Percentiles rank a stretch among this genome's conserved stretches.
phyloP scores from a whole-genome alignment of 2,113 vertebrate species.

The Callorhinus ursinus region DNA sequence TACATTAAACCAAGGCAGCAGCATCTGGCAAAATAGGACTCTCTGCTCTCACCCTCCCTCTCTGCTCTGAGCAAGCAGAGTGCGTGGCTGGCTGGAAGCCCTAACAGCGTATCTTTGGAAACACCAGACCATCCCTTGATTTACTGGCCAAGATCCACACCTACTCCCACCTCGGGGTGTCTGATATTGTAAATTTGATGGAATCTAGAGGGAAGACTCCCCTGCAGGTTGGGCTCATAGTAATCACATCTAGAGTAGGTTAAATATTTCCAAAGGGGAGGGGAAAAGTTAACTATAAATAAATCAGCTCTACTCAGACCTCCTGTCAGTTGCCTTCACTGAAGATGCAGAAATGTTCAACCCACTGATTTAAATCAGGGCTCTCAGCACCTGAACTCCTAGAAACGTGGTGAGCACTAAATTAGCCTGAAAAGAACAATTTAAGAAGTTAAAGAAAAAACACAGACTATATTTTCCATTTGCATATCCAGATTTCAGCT shows the following conservation, averaged over 20 bases:
- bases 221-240: not conserved
- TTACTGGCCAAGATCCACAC: constrained; percentile 35
- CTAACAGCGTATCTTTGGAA: not conserved
- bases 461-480: not conserved
- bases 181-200: constrained; percentile 44
- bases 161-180: not conserved
- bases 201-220: constrained; percentile 41
- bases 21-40: not conserved
- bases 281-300: not conserved
- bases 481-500: not conserved
- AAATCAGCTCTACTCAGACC: constrained; percentile 14
- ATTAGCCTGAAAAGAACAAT: not conserved
- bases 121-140: constrained; percentile 47
- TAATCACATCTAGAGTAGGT: constrained; percentile 33
- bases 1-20: not conserved
- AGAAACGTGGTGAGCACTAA: not conserved
- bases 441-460: constrained; percentile 41
- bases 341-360: constrained; percentile 31
- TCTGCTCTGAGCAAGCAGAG: not conserved
- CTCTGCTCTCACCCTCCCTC: not conserved
- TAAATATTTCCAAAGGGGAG: constrained; percentile 14
- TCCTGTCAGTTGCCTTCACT: constrained; percentile 4
- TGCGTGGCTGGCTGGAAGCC: not conserved
- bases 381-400: not conserved
- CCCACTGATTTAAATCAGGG: constrained; percentile 46